Evolutionary conservation across 64 coral and sea anemone genomes (phyloP).

Genomic region (Platygyra sinensis): DNA sequence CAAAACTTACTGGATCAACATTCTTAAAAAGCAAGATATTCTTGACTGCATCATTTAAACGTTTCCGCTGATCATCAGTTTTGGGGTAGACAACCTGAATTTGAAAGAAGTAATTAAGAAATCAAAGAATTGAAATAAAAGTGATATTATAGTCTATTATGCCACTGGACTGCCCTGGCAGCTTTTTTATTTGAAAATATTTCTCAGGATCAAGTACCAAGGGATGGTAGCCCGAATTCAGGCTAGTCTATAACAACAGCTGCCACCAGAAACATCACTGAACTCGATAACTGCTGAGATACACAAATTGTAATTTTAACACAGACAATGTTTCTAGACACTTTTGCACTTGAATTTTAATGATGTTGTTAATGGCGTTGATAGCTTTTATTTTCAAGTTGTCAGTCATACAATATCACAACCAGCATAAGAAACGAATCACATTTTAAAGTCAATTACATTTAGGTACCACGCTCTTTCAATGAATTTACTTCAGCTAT

Average conservation of each 20-base stretch:
- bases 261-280: no score
- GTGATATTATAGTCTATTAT: no score
- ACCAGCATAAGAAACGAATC: neutral
- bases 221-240: no score
- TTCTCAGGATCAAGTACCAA: no score
- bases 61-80: conserved; percentile 83
- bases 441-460: no score
- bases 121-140: no score
- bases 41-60: conserved; percentile 92
- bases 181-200: no score
- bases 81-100: conserved; percentile 95
- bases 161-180: no score
- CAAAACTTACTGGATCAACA: conserved; percentile 61
- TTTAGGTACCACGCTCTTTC: neutral
- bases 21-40: conserved; percentile 98
- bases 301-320: neutral
- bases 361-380: neutral
- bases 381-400: neutral
- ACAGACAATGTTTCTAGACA: neutral
- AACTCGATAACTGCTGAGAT: conserved; percentile 1
- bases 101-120: neutral
- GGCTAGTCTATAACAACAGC: no score
- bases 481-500: neutral
- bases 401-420: conserved; percentile 2
- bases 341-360: neutral